Base-by-base conservation (phyloP, 2,888 invertebrate genomes). In the Abscondita cerata region DNA sequence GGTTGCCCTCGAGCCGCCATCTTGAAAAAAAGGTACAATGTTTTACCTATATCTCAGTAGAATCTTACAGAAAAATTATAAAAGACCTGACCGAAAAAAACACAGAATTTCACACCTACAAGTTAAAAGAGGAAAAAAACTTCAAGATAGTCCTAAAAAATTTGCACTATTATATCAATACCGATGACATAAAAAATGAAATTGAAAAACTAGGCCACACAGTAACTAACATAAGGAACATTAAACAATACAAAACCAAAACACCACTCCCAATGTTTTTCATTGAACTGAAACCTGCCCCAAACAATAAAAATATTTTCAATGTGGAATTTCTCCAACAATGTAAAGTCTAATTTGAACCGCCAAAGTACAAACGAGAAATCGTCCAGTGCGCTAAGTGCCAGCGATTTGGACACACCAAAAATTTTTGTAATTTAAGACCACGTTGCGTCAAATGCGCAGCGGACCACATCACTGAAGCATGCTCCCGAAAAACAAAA, bases 171-270 rank as follows among this genome's bases (percentile, higher is more conserved):
- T 53, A 31, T 16, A 13, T 53, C 20, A 18, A 44, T 19, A 36
- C 36, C 12, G 20, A 53, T 6, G 44, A 53, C 1, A 53, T 53
- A 25, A 52, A 52, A 36, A 8, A 36, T 12, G 52, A 52, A 52
- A 52, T 52, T n/a, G 52, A 52, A 12, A 52, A 52, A 36, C 38
- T 52, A 38, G 40, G 40, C 8, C 52, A 52, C 40, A 52, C 38
- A 12, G 40, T 52, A 25, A 40, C 40, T 18, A 52, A 52, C 19
- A 51, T 51, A 16, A 34, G 16, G 1, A 51, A 51, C 34, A 51
- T 51, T 11, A 51, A 51, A 15, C 51, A 52, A 25, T 52, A 52
- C 20, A 52, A 16, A 38, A 52, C 52, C n/a, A 48, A 48, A 48
- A 12, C 31, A 19, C 50, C 34, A 12, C 34, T 31, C 6, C 34